Evolutionary conservation across 2,797 vertebrate genomes (phyloP).

Genomic region (Benthosema pterotum): DNA sequence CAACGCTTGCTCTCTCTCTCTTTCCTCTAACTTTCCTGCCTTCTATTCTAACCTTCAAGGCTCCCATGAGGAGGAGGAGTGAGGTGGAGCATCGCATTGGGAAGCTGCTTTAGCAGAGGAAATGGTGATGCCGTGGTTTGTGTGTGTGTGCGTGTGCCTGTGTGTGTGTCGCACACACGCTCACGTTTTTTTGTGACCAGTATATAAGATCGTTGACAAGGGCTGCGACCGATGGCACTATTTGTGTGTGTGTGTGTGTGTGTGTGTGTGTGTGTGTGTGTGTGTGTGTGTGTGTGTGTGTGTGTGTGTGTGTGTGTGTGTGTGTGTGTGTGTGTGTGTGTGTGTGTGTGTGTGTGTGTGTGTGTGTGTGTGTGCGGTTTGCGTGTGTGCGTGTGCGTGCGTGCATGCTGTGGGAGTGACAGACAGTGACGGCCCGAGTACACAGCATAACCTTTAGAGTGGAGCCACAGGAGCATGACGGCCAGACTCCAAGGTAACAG

Average conservation of each 20-base stretch:
- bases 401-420: conserved; percentile 59
- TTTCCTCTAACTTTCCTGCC: conserved; percentile 16
- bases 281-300: conserved; percentile 24
- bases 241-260: conserved; percentile 15
- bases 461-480: conserved; percentile 79
- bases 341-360: conserved; percentile 20
- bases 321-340: conserved; percentile 10
- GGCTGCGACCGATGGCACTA: conserved; percentile 47
- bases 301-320: conserved; percentile 27
- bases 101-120: conserved; percentile 27
- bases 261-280: conserved; percentile 11
- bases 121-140: not conserved
- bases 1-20: conserved; percentile 10
- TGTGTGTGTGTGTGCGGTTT: not conserved
- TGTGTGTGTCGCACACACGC: too few relatives aligned
- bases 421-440: conserved; percentile 75
- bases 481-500: conserved; percentile 75
- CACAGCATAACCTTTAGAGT: conserved; percentile 79
- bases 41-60: conserved; percentile 38
- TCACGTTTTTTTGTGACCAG: conserved; percentile 19
- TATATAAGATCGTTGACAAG: conserved; percentile 58
- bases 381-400: not conserved
- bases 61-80: conserved; percentile 9
- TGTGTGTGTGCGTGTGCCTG: conserved; percentile 7
- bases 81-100: not conserved